Conservation (phyloP, 92 coral and sea anemone genomes). For the Muricea muricata region DNA sequence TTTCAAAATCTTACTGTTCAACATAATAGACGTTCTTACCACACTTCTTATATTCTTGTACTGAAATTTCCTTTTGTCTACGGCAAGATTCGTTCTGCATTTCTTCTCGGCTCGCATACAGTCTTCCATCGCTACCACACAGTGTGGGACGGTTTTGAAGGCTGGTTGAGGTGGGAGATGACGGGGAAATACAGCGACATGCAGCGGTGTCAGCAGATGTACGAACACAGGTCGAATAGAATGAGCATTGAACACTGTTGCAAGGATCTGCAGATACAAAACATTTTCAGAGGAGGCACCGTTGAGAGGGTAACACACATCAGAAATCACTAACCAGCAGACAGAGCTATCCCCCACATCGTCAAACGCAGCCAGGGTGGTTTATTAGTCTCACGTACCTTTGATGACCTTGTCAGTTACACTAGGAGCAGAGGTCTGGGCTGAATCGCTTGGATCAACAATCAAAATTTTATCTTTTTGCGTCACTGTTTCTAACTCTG, state of each 20-base stretch:
- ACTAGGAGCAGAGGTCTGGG: constrained; percentile 30
- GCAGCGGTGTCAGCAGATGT: neutral
- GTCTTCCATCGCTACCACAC: constrained; percentile 79
- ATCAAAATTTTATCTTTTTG: constrained; percentile 46
- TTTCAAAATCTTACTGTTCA: too few relatives aligned
- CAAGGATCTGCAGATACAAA: constrained; percentile 20
- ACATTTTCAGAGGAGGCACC: neutral
- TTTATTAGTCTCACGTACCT: constrained; percentile 34
- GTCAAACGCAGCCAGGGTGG: too few relatives aligned
- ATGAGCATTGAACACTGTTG: constrained; percentile 19
- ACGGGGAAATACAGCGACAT: constrained; percentile 59
- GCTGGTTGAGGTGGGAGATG: constrained; percentile 64
- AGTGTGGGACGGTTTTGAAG: constrained; percentile 63
- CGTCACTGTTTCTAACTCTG: constrained; percentile 54
- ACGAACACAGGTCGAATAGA: constrained; percentile 4
- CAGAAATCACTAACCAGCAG: too few relatives aligned
- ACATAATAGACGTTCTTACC: constrained; percentile 26
- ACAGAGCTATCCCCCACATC: too few relatives aligned
- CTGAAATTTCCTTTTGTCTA: constrained; percentile 59
- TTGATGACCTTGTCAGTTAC: constrained; percentile 46
- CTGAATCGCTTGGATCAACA: constrained; percentile 33
- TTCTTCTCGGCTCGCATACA: constrained; percentile 76
- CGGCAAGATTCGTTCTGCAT: constrained; percentile 78
- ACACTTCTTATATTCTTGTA: constrained; percentile 35
- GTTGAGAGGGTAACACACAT: too few relatives aligned